Base-by-base conservation (phyloP, 2,888 invertebrate species). In the Heliconius erato region DNA sequence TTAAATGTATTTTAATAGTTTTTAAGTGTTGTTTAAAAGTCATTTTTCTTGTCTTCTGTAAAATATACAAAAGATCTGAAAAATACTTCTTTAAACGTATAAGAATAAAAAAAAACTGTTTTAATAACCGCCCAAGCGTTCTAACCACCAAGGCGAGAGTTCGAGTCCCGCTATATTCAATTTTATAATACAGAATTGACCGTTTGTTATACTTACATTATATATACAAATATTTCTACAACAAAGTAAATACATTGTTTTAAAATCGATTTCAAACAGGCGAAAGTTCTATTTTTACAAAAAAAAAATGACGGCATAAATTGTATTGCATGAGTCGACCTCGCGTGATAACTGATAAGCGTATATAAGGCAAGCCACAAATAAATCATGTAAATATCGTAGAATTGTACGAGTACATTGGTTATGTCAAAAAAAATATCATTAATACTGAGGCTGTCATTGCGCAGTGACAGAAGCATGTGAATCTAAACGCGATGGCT, bases 311-410 rank as follows among this genome's bases (percentile, higher is more conserved):
- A 63, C n/a, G n/a, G 16, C 40, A 40, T 63, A 76, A 63, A 63
- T 26, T 63, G n/a, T 76, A 63, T 76, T 63, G 40, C 76, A 76
- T 59, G 76, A 76, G 76, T 32, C 16, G 63, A 63, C 35, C 76
- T 76, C 35, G 76, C 76, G 76, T 76, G 76, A 76, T 76, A 63
- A 76, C 76, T 40, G 76, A 76, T 76, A 76, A 63, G 63, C 35
- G 59, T 59, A 54, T 59, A 76, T 23, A 76, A 76, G 14, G 59
- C 59, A 35, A n/a, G 12, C 32, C n/a, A 59, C n/a, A 40, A 63
- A 32, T 63, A 76, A 76, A 76, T 63, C 40, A 26, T 19, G 35
- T 63, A 63, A 76, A 76, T 76, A 63, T 76, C 59, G 35, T 59
- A 35, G 32, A 74, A 35, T 76, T 76, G 4, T 76, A n/a, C n/a